Base-by-base conservation (phyloP, 2,797 vertebrate species). In the Danio aesculapii region DNA sequence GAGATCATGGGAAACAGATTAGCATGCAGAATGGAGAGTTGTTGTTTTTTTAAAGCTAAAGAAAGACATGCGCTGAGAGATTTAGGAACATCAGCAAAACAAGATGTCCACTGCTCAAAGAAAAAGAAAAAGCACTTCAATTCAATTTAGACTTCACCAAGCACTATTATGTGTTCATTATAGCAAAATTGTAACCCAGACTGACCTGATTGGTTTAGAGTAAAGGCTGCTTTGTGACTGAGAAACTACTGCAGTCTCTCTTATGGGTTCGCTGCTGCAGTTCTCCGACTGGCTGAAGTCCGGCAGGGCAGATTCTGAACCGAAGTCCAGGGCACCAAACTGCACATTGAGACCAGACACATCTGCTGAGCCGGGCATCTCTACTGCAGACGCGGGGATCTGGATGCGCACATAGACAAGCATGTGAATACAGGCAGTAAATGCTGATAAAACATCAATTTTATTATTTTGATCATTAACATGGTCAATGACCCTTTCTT, bases 311-410 rank as follows among this genome's bases (percentile, higher is more conserved):
- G 97, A 93, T 90, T 98, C 97, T 3, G 96, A 96, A 86, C 97
- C 97, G 87, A 99, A 99, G 89, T 99, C 97, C 71, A 99, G 88
- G 30, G 98, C 97, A 59, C 98, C 98, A 86, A 99, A 99, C 88
- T 98, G 98, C 86, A 99, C 96, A 87, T 99, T 98, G 78, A 99
- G 93, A 44, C 96, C 97, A 0, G 95, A 95, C 72, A 99, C 81
- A 8, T 99, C 97, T 11, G 97, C 91, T 9, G 96, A 96, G 77
- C 96, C 97, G 8, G 98, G 97, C 98, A 99, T 98, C 90, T 99
- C 97, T 82, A 99, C 98, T 2, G 98, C 98, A 41, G 97, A 97
- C 49, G 95, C 92, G 50, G 98, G 97, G 88, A 97, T 97, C 97
- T 99, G 78, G 14, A 55, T 44, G 19, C 9, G 13, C 21, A 55